Percentiles rank a stretch among this genome's conserved stretches.
phyloP scores from a whole-genome alignment of 2,888 invertebrate genomes.

The Amphimallon solstitiale region DNA sequence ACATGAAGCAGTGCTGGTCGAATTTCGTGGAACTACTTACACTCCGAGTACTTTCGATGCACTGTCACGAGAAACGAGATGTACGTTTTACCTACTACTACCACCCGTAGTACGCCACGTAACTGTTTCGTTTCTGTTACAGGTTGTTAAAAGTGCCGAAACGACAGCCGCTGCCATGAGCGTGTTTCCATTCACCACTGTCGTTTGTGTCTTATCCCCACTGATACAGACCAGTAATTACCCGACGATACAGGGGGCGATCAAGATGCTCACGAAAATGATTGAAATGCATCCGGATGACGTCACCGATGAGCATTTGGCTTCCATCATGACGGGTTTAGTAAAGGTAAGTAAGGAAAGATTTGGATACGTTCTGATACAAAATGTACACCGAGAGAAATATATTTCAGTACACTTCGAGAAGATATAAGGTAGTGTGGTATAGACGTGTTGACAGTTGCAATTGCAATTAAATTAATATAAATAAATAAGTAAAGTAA shows the following conservation, averaged over 20 bases:
- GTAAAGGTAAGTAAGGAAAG: slow-evolving; percentile 83
- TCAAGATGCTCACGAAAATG: slow-evolving; percentile 89
- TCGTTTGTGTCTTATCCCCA: slow-evolving; percentile 75
- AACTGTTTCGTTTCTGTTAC: no score
- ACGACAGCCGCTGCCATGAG: slow-evolving; percentile 81
- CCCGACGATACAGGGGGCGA: slow-evolving; percentile 90
- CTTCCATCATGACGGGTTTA: slow-evolving; percentile 87
- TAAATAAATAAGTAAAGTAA: no score
- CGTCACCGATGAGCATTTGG: slow-evolving; percentile 78
- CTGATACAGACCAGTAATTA: slow-evolving; percentile 88
- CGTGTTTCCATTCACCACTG: slow-evolving; percentile 82
- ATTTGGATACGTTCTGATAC: no score
- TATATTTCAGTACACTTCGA: no score
- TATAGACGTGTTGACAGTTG: no score
- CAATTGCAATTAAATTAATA: no score
- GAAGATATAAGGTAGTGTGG: no score
- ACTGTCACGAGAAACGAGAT: slow-evolving; percentile 77
- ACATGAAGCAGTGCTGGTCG: slow-evolving; percentile 81
- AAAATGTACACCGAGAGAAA: no score
- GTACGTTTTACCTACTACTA: slow-evolving; percentile 57
- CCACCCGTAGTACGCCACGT: no score
- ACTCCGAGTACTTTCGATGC: slow-evolving; percentile 87
- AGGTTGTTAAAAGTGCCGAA: slow-evolving; percentile 88
- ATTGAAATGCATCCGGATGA: slow-evolving; percentile 80
- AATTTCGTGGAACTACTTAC: slow-evolving; percentile 92